Evolutionary conservation across 2,888 invertebrate genomes (phyloP).

Genomic region (Acleris sparsana): DNA sequence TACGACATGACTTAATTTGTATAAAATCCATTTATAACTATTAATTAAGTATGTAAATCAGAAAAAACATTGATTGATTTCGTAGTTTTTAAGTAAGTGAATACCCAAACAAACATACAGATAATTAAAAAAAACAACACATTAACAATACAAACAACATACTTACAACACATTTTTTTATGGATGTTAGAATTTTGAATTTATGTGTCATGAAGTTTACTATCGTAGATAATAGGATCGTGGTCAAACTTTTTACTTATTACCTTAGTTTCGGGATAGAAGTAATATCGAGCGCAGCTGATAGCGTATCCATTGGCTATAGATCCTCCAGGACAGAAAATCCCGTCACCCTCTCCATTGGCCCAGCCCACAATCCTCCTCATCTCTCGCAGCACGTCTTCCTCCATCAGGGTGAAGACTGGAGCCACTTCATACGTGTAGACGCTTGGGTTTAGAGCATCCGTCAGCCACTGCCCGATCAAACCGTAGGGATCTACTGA

Average conservation of each 20-base stretch:
- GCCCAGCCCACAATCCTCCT: slow-evolving; percentile 89
- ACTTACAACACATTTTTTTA: not conserved
- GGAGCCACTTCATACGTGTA: slow-evolving; percentile 96
- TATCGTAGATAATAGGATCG: too few species aligned
- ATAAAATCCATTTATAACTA: too few species aligned
- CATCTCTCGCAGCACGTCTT: slow-evolving; percentile 91
- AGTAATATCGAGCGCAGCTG: slow-evolving; percentile 90
- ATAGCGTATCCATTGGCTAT: slow-evolving; percentile 96
- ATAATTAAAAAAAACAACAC: too few species aligned
- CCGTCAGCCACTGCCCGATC: slow-evolving; percentile 92
- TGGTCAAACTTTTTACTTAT: slow-evolving; percentile 42
- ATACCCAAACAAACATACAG: too few species aligned
- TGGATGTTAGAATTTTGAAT: too few species aligned
- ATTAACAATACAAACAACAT: not conserved
- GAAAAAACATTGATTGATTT: too few species aligned
- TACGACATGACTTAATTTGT: not conserved
- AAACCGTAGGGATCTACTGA: slow-evolving; percentile 93
- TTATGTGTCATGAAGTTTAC: too few species aligned
- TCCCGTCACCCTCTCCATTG: slow-evolving; percentile 90
- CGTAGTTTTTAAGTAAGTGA: too few species aligned
- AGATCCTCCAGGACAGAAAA: slow-evolving; percentile 95
- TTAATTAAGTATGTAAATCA: too few species aligned
- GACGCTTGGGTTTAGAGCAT: slow-evolving; percentile 93
- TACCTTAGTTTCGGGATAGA: slow-evolving; percentile 90
- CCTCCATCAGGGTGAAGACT: slow-evolving; percentile 94